Evolutionary conservation across 2,113 vertebrate genomes (phyloP).

Genomic region (Oryzias woworae): DNA sequence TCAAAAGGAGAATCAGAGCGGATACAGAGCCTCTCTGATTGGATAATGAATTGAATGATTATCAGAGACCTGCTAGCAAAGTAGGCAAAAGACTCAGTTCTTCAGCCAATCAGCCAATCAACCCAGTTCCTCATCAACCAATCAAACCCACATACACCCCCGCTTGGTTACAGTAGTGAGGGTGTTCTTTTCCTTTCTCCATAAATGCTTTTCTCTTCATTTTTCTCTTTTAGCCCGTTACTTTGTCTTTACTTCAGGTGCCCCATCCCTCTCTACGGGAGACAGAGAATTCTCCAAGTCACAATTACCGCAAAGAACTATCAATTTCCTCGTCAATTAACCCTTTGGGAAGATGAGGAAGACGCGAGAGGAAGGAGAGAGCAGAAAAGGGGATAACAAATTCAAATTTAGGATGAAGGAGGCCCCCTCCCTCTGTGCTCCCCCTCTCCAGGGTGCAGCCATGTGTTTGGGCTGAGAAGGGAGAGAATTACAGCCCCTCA

Average conservation of each 20-base stretch:
- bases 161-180: background rate
- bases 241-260: conserved; percentile 47
- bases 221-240: conserved; percentile 24
- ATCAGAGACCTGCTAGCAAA: conserved; percentile 59
- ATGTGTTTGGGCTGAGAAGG: conserved; percentile 41
- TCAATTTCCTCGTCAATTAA: conserved; percentile 79
- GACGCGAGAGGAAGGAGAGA: conserved; percentile 26
- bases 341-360: conserved; percentile 65
- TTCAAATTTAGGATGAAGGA: conserved; percentile 64
- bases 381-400: conserved; percentile 44
- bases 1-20: conserved; percentile 46
- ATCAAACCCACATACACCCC: conserved; percentile 44
- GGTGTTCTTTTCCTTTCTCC: conserved; percentile 25
- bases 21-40: conserved; percentile 67
- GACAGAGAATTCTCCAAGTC: conserved; percentile 71
- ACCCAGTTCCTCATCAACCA: conserved; percentile 57
- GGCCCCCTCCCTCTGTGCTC: conserved; percentile 2
- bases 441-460: conserved; percentile 31
- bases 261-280: conserved; percentile 63
- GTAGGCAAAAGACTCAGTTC: conserved; percentile 41
- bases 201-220: conserved; percentile 10
- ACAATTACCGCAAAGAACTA: conserved; percentile 77
- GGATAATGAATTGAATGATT: conserved; percentile 77
- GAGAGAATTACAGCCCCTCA: conserved; percentile 50
- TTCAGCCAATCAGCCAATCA: conserved; percentile 67